Conservation (phyloP, 2,888 invertebrate species). For the Pegoplata infirma region DNA sequence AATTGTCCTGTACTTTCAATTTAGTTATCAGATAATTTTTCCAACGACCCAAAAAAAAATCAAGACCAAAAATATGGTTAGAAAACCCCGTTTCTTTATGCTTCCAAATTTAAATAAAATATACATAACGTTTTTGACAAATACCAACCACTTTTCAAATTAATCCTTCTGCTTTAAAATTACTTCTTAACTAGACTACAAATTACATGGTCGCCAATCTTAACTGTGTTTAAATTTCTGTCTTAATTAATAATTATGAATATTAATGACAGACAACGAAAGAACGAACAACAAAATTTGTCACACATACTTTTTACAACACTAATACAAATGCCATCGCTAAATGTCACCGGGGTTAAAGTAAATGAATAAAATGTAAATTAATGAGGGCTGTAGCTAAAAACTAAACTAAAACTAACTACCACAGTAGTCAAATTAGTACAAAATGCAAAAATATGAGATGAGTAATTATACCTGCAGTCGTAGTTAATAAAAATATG, state of each 20-base stretch:
- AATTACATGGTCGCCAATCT: background rate
- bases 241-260: background rate
- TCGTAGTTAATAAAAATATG: too few relatives aligned
- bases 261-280: background rate
- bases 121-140: background rate
- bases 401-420: background rate
- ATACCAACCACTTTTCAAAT: background rate
- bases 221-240: background rate
- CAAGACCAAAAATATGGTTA: too few relatives aligned
- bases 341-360: background rate
- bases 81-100: too few relatives aligned
- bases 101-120: background rate
- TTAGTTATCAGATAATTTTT: too few relatives aligned
- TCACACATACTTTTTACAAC: background rate
- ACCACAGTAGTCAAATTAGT: background rate
- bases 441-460: background rate
- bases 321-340: background rate
- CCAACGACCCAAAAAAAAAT: too few relatives aligned
- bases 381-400: background rate
- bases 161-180: background rate
- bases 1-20: too few relatives aligned
- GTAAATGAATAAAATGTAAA: background rate
- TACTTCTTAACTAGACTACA: background rate
- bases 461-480: background rate
- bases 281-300: background rate